Conservation (phyloP, 2,797 vertebrate genomes). For the Thamnophis elegans region DNA sequence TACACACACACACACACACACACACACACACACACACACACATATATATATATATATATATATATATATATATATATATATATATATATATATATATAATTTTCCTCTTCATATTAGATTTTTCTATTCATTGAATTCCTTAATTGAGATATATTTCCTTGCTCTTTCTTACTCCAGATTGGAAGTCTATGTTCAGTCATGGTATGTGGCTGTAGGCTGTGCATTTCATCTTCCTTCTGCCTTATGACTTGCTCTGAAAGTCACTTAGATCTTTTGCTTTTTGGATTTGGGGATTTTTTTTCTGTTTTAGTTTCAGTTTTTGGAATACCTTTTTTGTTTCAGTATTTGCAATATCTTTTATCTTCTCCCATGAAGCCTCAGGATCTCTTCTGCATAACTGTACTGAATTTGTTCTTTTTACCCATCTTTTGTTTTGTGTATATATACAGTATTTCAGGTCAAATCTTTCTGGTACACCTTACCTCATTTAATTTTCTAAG, state of each 20-base stretch:
- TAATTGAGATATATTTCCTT: not conserved
- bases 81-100: no score
- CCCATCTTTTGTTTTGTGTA: not conserved
- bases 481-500: not conserved
- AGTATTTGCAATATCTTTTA: not conserved
- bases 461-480: not conserved
- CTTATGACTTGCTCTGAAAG: not conserved
- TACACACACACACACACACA: no score
- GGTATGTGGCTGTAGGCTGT: not conserved
- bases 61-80: no score
- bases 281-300: not conserved
- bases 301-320: not conserved
- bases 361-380: not conserved
- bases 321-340: not conserved
- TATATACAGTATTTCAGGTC: not conserved
- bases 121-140: not conserved
- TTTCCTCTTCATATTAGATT: not conserved
- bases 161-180: not conserved
- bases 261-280: not conserved
- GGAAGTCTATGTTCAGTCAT: not conserved
- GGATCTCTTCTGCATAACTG: not conserved
- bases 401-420: not conserved
- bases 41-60: no score
- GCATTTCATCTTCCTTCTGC: not conserved
- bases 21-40: no score